phyloP scores from a whole-genome alignment of 2,797 vertebrate genomes.

The Centroberyx gerrardi region DNA sequence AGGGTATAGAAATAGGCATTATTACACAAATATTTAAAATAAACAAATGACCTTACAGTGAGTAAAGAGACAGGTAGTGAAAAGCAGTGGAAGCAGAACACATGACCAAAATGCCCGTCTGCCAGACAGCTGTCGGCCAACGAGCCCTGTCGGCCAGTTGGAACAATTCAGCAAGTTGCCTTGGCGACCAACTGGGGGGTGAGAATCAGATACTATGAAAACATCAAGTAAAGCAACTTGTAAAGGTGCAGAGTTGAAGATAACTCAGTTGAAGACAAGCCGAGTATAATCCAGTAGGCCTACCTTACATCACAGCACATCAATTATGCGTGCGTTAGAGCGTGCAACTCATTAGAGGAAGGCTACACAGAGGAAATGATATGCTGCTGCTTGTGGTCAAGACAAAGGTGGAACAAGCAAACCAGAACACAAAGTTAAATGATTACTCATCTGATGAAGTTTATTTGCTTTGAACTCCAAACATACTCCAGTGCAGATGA shows the following conservation, averaged over 20 bases:
- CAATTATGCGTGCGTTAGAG: not conserved
- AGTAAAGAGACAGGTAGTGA: too few relatives aligned
- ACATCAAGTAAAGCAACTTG: not conserved
- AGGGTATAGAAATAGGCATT: too few relatives aligned
- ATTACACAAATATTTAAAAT: too few relatives aligned
- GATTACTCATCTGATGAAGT: constrained; percentile 59
- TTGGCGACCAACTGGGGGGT: too few relatives aligned
- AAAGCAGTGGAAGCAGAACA: too few relatives aligned
- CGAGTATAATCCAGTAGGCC: not conserved
- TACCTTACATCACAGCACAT: constrained; percentile 2
- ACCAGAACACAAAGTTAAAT: constrained; percentile 46
- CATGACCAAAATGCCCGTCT: too few relatives aligned
- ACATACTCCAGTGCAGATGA: constrained; percentile 45
- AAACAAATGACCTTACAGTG: too few relatives aligned
- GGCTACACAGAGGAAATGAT: constrained; percentile 32
- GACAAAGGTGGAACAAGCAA: constrained; percentile 21
- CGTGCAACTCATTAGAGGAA: constrained; percentile 13
- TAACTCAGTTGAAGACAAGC: not conserved
- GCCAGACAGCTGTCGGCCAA: too few relatives aligned
- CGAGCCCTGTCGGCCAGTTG: too few relatives aligned
- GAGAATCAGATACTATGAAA: not conserved
- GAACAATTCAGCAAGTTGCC: too few relatives aligned
- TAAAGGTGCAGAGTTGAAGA: not conserved
- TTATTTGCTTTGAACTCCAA: constrained; percentile 50
- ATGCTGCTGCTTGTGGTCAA: constrained; percentile 44